A percentile compares a stretch with the other conserved stretches of the same genome.
These are phyloP conservation scores for Tachuris rubrigastra DNA, from an alignment of 2,113 vertebrate species.

Conservation along the genomic window DNA sequence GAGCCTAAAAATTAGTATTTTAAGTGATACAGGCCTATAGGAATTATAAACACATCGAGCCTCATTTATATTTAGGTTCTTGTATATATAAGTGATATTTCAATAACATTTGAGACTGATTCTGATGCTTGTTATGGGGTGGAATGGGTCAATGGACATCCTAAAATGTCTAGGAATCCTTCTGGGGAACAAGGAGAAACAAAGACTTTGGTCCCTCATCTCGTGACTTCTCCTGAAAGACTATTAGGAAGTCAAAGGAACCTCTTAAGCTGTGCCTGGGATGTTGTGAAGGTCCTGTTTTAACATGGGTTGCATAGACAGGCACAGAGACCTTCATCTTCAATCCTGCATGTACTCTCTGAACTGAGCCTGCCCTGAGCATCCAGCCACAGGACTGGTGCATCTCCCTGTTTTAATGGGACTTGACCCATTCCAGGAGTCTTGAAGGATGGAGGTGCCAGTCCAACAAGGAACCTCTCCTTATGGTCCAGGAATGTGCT, in stretches of 20 bases:
- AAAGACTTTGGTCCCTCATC: neutral
- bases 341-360: neutral
- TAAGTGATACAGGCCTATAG: neutral
- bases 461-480: neutral
- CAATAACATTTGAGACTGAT: neutral
- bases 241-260: neutral
- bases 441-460: neutral
- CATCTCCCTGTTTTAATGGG: neutral
- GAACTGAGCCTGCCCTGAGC: neutral
- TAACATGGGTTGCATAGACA: neutral
- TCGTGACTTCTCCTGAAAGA: neutral
- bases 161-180: neutral
- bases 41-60: neutral
- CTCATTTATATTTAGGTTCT: neutral
- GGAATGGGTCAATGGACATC: neutral
- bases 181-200: neutral
- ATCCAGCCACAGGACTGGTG: rapidly evolving
- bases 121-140: neutral
- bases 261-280: neutral
- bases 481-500: neutral
- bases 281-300: neutral
- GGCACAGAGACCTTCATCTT: neutral
- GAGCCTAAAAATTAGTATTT: neutral
- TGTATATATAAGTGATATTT: neutral
- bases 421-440: neutral